Percentiles rank a stretch among this genome's conserved stretches.
phyloP scores from a whole-genome alignment of 2,797 vertebrate species.

The Paratrypauchen microcephalus region DNA sequence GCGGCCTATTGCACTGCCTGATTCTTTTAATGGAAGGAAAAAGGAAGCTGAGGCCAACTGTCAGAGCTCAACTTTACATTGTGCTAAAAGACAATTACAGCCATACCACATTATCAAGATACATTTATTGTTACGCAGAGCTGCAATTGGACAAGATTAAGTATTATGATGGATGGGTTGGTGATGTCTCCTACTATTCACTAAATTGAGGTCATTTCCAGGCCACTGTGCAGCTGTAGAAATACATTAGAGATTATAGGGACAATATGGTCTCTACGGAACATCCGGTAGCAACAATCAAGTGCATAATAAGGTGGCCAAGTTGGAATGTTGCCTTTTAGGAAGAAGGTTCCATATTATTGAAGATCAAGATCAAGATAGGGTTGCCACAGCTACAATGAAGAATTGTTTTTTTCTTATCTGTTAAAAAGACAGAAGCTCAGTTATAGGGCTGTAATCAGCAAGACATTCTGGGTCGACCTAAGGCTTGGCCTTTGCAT shows the following conservation, averaged over 20 bases:
- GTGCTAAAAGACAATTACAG: conserved; percentile 2
- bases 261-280: background rate
- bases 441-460: too few species aligned
- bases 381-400: too few species aligned
- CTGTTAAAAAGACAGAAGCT: too few species aligned
- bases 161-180: background rate
- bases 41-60: conserved; percentile 10
- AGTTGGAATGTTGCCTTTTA: background rate
- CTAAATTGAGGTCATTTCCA: conserved; percentile 9
- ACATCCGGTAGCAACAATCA: background rate
- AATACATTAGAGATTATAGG: background rate
- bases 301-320: background rate
- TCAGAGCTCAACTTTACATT: conserved; percentile 4
- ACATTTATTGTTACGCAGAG: background rate
- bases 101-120: background rate
- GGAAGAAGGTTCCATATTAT: background rate
- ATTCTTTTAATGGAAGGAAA: conserved; percentile 35
- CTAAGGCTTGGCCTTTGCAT: too few species aligned
- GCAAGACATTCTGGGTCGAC: too few species aligned
- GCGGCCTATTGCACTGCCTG: conserved; percentile 25
- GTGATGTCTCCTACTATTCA: background rate
- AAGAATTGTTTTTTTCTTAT: too few species aligned
- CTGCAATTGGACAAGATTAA: background rate
- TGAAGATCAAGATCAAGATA: background rate
- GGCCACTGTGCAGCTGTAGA: conserved; percentile 1